Percentiles rank a stretch among this genome's conserved stretches.
phyloP scores from a whole-genome alignment of 2,113 vertebrate genomes.

The Gavia stellata region DNA sequence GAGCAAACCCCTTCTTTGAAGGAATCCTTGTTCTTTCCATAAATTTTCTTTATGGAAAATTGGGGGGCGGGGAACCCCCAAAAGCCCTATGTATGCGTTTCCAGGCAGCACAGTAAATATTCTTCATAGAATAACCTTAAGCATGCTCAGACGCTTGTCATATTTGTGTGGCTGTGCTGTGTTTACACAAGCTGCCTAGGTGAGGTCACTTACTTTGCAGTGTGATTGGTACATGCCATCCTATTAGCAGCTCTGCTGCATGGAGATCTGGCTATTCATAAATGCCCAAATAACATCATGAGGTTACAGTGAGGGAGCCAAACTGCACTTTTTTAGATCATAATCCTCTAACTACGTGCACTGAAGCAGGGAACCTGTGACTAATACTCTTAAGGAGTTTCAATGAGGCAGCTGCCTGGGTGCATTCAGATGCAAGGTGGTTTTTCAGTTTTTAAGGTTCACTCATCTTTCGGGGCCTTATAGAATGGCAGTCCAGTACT shows the following conservation, averaged over 20 bases:
- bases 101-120: not conserved
- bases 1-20: not conserved
- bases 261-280: constrained; percentile 4
- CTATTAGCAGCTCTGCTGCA: constrained; percentile 34
- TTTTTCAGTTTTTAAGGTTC: not conserved
- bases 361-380: not conserved
- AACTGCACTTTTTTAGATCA: constrained; percentile 33
- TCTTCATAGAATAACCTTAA: not conserved
- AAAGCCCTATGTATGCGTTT: not conserved
- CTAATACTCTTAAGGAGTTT: not conserved
- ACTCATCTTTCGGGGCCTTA: not conserved
- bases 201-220: constrained; percentile 42
- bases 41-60: not conserved
- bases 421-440: not conserved
- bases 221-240: not conserved
- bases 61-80: not conserved
- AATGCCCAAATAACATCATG: constrained; percentile 28
- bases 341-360: constrained; percentile 19
- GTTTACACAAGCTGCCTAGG: constrained; percentile 36
- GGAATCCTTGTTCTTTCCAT: not conserved
- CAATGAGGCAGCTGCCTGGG: not conserved
- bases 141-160: not conserved
- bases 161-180: constrained; percentile 15
- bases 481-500: not conserved
- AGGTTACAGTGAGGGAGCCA: constrained; percentile 20